A percentile compares a stretch with the other conserved stretches of the same genome.
These are phyloP conservation scores for Ctenosaura bakeri DNA, from an alignment of 2,797 vertebrate species.

Conservation along the genomic window DNA sequence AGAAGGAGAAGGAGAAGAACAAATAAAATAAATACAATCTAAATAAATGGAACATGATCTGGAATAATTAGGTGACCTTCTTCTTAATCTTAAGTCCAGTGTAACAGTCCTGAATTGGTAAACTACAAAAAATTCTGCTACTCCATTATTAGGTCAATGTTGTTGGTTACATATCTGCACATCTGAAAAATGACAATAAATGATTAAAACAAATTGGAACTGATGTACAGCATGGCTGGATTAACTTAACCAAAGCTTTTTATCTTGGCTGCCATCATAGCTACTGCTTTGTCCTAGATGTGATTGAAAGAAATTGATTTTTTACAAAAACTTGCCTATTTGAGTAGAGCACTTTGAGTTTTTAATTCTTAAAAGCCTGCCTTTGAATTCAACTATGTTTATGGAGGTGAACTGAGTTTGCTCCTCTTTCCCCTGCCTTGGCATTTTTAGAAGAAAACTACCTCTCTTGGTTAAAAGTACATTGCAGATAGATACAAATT, in stretches of 20 bases:
- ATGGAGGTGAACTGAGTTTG: background rate
- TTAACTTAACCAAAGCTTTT: too few relatives aligned
- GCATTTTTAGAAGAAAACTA: background rate
- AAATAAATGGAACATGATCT: background rate
- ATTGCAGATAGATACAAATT: background rate
- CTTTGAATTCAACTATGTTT: background rate
- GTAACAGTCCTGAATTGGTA: background rate
- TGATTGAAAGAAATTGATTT: background rate
- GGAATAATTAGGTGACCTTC: background rate
- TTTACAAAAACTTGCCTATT: background rate
- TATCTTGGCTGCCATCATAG: background rate
- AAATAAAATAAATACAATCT: background rate
- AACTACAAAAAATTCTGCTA: background rate
- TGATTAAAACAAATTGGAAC: background rate
- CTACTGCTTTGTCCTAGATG: background rate
- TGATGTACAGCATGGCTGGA: background rate
- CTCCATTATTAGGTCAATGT: background rate
- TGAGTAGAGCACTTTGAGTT: background rate
- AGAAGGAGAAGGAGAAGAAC: too few relatives aligned
- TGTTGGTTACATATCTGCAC: background rate
- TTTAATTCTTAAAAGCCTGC: background rate
- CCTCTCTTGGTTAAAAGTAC: background rate
- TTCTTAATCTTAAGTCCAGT: background rate
- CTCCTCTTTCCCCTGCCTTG: background rate
- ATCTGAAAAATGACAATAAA: background rate